Evolutionary conservation across 1,140 invertebrate genomes (phyloP), one percentile per base, ranked within the genome.

Genomic region (Dufourea novaeangliae): DNA sequence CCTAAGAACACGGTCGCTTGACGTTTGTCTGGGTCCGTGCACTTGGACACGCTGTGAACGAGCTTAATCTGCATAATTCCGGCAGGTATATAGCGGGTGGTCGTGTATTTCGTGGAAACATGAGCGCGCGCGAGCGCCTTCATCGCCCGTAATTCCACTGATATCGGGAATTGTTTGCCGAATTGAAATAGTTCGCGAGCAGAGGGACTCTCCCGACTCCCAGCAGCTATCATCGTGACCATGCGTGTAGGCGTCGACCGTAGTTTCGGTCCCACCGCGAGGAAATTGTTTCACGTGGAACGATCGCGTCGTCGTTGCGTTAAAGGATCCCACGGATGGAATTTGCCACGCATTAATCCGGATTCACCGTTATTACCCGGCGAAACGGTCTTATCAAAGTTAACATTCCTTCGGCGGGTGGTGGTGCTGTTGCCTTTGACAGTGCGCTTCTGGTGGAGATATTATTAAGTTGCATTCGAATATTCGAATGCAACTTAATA

Each of bases 21-120:
- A 76, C 54, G 56, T 81, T 82, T 61, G 57, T 29, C 50, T 37
- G 56, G 27, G 25, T 69, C 67, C 74, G 22, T 54, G 41, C 67
- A 52, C 63, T 83, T 70, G 68, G 56, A 78, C 68, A 71, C 46
- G 44, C 44, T 75, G 70, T 66, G 70, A 79, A 80, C 81, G 52
- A 56, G 72, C 73, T 70, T 80, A 85, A 85, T 85, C 82, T 84
- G 74, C 78, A 84, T 85, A 85, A 85, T 85, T 84, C 74, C 56
- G 77, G 78, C 82, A 50, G 41, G 52, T 37, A 32, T 27, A 66
- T 64, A 70, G 44, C 57, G 39, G 50, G 56, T 59, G 37, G 12
- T 22, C 32, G 32, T 78, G 50, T 76, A 74, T 29, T 57, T 46
- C 73, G 41, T 7, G 64, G 59, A 41, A 83, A 80, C 69, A 72